phyloP scores from a whole-genome alignment of 2,888 invertebrate species.

The Aethes cnicana region DNA sequence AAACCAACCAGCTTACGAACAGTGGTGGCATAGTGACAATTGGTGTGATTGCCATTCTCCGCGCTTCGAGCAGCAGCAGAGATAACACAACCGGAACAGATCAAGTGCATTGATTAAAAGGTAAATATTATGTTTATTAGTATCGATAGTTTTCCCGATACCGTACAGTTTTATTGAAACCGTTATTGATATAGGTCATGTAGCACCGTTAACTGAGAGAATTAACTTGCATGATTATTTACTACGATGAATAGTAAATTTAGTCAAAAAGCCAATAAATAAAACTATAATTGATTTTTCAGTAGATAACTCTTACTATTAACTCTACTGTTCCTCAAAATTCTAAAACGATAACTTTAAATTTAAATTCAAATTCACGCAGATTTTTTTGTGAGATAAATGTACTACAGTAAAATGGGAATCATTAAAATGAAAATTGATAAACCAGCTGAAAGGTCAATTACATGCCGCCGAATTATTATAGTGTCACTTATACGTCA shows the following conservation, averaged over 20 bases:
- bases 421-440: constrained; percentile 20
- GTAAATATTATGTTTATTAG: constrained; percentile 64
- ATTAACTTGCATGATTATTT: too few species aligned
- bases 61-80: constrained; percentile 72
- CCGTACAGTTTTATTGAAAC: not conserved
- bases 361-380: not conserved
- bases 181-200: constrained; percentile 3
- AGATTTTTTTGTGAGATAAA: constrained; percentile 4
- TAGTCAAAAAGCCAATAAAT: too few species aligned
- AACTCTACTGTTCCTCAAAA: not conserved
- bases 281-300: too few species aligned
- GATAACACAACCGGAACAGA: constrained; percentile 61
- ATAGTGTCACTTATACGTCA: constrained; percentile 56
- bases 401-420: constrained; percentile 15
- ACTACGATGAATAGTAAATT: too few species aligned
- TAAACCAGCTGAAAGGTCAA: constrained; percentile 36
- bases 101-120: constrained; percentile 65
- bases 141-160: not conserved
- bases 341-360: not conserved
- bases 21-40: constrained; percentile 80
- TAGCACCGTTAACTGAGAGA: too few species aligned
- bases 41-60: constrained; percentile 77
- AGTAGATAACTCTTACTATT: too few species aligned
- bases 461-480: constrained; percentile 43
- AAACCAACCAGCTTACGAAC: constrained; percentile 66